Evolutionary conservation across 2,113 vertebrate genomes (phyloP).

Genomic region (Clarias macrocephalus): DNA sequence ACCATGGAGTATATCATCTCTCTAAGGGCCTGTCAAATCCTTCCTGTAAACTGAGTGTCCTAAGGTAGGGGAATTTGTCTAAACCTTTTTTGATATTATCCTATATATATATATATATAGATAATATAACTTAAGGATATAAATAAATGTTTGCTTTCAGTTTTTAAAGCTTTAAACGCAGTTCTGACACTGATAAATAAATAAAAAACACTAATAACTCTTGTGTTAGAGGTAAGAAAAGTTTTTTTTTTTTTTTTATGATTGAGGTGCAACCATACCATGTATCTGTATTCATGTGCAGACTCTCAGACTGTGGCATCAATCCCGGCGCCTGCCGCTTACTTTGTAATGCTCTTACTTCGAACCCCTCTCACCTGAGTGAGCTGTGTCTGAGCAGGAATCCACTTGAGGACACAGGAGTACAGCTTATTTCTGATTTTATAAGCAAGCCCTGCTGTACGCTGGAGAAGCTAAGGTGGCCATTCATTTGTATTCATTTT

Average conservation of each 20-base stretch:
- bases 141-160: slow-evolving; percentile 30
- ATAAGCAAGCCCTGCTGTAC: slow-evolving; percentile 36
- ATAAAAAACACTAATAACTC: background rate
- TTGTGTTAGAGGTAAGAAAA: background rate
- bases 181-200: background rate
- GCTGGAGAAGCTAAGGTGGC: slow-evolving; percentile 59
- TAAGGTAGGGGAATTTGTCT: slow-evolving; percentile 19
- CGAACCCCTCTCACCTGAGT: slow-evolving; percentile 4
- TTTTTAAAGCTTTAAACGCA: background rate
- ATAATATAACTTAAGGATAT: no score
- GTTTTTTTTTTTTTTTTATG: background rate
- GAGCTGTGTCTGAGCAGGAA: slow-evolving; percentile 62
- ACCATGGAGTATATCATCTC: slow-evolving; percentile 45
- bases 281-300: slow-evolving; percentile 27
- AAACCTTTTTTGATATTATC: background rate
- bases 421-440: slow-evolving; percentile 51
- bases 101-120: no score
- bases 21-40: slow-evolving; percentile 44
- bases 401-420: slow-evolving; percentile 52
- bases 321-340: slow-evolving; percentile 45
- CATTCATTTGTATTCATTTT: background rate
- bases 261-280: background rate
- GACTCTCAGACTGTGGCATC: slow-evolving; percentile 58
- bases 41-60: slow-evolving; percentile 46
- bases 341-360: slow-evolving; percentile 43